phyloP scores from a whole-genome alignment of 2,888 invertebrate species.

The Bombylius major region DNA sequence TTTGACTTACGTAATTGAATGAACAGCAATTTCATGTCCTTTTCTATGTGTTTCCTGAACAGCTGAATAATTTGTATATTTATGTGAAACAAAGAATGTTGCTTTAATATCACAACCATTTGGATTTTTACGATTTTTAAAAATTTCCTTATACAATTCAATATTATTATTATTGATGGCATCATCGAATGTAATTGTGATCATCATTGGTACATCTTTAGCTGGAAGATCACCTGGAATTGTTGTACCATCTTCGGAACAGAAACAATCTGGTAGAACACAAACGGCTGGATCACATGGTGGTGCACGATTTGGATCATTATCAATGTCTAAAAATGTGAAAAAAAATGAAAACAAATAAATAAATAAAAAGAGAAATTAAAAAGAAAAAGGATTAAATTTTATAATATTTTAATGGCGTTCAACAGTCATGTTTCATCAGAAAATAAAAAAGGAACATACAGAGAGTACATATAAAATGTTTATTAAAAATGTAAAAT shows the following conservation, averaged over 20 bases:
- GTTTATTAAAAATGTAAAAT: no score
- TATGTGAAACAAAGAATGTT: constrained; percentile 85
- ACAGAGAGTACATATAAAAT: no score
- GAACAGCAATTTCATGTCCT: constrained; percentile 87
- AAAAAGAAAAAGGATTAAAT: background rate
- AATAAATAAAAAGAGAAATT: no score
- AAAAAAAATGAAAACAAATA: background rate
- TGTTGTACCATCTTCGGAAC: constrained; percentile 79
- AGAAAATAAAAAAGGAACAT: no score
- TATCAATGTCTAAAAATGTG: constrained; percentile 66
- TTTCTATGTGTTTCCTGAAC: constrained; percentile 81
- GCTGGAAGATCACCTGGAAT: constrained; percentile 74
- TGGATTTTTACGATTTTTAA: constrained; percentile 81
- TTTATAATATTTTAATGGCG: background rate
- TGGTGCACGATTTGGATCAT: constrained; percentile 85
- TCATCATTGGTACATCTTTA: constrained; percentile 86
- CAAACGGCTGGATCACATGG: constrained; percentile 79
- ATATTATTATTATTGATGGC: constrained; percentile 94
- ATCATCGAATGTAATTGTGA: constrained; percentile 87
- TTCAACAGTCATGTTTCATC: no score
- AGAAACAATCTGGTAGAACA: constrained; percentile 84
- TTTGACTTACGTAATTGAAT: constrained; percentile 76
- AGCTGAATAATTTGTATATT: constrained; percentile 88
- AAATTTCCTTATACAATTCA: constrained; percentile 83
- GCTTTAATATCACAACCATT: constrained; percentile 89